Evolutionary conservation across 2,888 invertebrate species (phyloP), one percentile per base, ranked within the genome.

Genomic region (Gymnocheta viridis): DNA sequence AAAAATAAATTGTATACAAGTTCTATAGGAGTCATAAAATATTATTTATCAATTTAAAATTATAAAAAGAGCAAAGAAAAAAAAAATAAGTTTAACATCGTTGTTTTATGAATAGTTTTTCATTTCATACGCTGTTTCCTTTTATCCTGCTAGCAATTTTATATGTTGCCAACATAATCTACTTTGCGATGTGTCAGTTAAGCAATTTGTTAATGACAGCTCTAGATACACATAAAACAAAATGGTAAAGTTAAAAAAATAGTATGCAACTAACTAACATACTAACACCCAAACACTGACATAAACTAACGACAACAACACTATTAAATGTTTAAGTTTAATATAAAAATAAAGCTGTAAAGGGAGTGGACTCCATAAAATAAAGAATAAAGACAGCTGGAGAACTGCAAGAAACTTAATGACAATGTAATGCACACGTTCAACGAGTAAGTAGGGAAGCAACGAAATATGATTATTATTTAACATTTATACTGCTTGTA

Each of bases 151-250:
- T 24, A 76, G 41, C 35, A 35, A 12, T 24, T 66, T 56, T 62
- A n/a, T 44, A 77, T 51, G 62, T 60, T 62, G 17, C 54, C 44
- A 58, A 66, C 69, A 69, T 76, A 67, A 83, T 83, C 70, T 64
- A 60, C 74, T 70, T 64, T 83, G 70, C 27, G 60, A 80, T 76
- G 58, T 83, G 83, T 80, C 80, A 80, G 79, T 83, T 72, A 83
- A 80, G 80, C 80, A 83, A 80, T 80, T 83, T 83, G 80, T 76
- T 83, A 83, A 80, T 83, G 80, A 66, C 80, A 83, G 74, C 69
- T 66, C 41, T 29, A 44, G 51, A 78, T 38, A 66, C 62, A 58
- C 47, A 70, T 41, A 49, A 51, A 54, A n/a, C 6, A 22, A 49
- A 79, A 72, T 24, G n/a, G n/a, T 17, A 17, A 49, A 60, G 38